Percentiles rank a stretch among this genome's conserved stretches.
Evolutionary conservation across 2,888 invertebrate species (phyloP).

Genomic region (Drosophila borealis): DNA sequence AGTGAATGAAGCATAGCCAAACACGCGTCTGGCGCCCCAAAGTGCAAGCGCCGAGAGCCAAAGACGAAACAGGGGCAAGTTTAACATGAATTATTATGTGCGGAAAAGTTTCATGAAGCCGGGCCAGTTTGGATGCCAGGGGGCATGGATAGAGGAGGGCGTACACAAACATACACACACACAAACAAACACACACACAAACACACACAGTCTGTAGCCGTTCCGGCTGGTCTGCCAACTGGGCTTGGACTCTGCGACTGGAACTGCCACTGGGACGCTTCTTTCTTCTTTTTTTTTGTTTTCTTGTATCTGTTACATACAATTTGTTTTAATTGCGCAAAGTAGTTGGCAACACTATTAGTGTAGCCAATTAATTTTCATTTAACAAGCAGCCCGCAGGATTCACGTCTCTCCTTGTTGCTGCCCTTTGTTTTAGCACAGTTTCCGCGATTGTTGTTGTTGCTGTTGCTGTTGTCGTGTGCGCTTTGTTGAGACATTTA

Average conservation of each 20-base stretch:
- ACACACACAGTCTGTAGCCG: conserved; percentile 16
- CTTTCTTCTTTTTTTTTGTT: conserved; percentile 21
- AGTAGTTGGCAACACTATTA: conserved; percentile 74
- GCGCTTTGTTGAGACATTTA: conserved; percentile 56
- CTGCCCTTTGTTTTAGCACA: conserved; percentile 18
- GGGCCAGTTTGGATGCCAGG: conserved; percentile 27
- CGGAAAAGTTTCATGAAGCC: conserved; percentile 71
- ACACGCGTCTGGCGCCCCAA: conserved; percentile 32
- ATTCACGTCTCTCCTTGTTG: conserved; percentile 38
- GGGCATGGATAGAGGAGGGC: neutral
- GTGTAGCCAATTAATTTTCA: conserved; percentile 79
- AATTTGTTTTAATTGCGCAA: conserved; percentile 82
- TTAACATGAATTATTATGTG: conserved; percentile 80
- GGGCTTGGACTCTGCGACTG: conserved; percentile 26
- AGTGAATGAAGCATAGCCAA: conserved; percentile 53
- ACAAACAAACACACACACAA: conserved; percentile 7
- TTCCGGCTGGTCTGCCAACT: conserved; percentile 38
- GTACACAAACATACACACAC: neutral
- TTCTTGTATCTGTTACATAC: conserved; percentile 72
- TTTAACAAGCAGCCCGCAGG: conserved; percentile 67
- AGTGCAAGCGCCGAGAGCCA: conserved; percentile 16
- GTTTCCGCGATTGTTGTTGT: conserved; percentile 19
- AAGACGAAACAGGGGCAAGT: conserved; percentile 53
- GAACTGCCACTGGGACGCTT: conserved; percentile 32
- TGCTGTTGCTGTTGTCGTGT: conserved; percentile 24